Conservation (phyloP, 2,888 invertebrate species). For the Andrena bicolor region DNA sequence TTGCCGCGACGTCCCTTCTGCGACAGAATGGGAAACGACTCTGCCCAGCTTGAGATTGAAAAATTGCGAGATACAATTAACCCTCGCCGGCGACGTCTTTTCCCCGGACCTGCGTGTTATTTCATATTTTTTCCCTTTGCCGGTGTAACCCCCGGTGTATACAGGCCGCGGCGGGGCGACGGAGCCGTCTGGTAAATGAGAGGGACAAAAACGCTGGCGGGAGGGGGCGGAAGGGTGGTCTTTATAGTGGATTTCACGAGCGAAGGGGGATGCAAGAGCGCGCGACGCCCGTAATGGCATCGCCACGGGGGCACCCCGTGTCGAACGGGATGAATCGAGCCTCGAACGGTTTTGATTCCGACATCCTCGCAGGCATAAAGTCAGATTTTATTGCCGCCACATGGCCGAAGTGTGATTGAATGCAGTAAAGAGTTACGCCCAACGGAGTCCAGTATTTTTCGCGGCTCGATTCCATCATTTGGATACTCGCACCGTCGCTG, state of each 20-base stretch:
- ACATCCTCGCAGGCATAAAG: conserved; percentile 17
- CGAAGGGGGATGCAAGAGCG: conserved; percentile 5
- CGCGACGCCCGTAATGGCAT: conserved; percentile 5
- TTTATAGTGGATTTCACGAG: conserved; percentile 33
- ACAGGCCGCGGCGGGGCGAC: background rate
- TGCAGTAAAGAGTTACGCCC: conserved; percentile 36
- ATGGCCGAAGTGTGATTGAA: conserved; percentile 46
- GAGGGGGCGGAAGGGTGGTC: conserved; percentile 8
- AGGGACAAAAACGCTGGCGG: conserved; percentile 3
- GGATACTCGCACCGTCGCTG: too few relatives aligned
- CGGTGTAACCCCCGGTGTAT: conserved; percentile 15
- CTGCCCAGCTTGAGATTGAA: conserved; percentile 23
- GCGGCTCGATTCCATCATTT: background rate
- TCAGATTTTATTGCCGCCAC: conserved; percentile 47
- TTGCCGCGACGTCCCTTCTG: background rate
- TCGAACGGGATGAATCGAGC: conserved; percentile 45
- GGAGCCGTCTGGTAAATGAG: conserved; percentile 5
- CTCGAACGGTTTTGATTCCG: conserved; percentile 35
- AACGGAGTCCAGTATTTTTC: conserved; percentile 33
- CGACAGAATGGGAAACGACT: background rate
- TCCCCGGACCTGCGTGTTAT: conserved; percentile 7
- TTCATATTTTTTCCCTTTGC: conserved; percentile 33
- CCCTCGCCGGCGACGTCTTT: conserved; percentile 18
- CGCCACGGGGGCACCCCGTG: conserved; percentile 17
- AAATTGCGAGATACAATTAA: conserved; percentile 50